Percentiles rank a stretch among this genome's conserved stretches.
Evolutionary conservation across 2,888 invertebrate species (phyloP).

Genomic region (Hydrotaea cyrtoneurina): DNA sequence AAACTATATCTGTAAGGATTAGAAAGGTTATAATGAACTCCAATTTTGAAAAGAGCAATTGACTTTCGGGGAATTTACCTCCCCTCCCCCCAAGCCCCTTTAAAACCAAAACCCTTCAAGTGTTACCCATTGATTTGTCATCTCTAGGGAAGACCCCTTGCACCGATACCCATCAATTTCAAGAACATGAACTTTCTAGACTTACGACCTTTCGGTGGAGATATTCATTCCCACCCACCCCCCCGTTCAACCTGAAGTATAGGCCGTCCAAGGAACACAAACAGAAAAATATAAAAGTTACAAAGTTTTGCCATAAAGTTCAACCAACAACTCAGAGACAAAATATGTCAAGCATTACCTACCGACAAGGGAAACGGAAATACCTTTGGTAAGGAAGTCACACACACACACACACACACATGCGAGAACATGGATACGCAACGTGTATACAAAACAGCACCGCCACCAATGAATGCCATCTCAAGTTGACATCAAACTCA

Average conservation of each 20-base stretch:
- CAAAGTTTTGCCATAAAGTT: constrained; percentile 35
- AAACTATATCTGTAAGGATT: too few relatives aligned
- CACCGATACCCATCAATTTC: not conserved
- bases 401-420: not conserved
- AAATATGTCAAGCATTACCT: not conserved
- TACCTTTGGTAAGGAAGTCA: not conserved
- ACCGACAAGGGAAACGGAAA: constrained; percentile 24
- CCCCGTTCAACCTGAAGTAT: not conserved
- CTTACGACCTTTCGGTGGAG: not conserved
- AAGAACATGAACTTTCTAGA: constrained; percentile 1
- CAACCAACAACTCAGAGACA: constrained; percentile 20
- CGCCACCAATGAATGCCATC: not conserved
- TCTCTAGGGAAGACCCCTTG: not conserved
- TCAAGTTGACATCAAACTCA: constrained; percentile 23
- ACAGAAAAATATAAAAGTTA: not conserved
- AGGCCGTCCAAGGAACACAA: not conserved
- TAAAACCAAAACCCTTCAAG: constrained; percentile 40
- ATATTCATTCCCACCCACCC: not conserved
- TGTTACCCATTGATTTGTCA: not conserved
- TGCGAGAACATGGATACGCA: not conserved
- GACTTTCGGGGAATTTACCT: too few relatives aligned
- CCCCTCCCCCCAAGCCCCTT: too few relatives aligned
- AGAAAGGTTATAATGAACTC: too few relatives aligned
- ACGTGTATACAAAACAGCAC: not conserved
- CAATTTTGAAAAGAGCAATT: too few relatives aligned